Base-by-base conservation (phyloP, 2,888 invertebrate genomes). In the Tiliacea citrago region DNA sequence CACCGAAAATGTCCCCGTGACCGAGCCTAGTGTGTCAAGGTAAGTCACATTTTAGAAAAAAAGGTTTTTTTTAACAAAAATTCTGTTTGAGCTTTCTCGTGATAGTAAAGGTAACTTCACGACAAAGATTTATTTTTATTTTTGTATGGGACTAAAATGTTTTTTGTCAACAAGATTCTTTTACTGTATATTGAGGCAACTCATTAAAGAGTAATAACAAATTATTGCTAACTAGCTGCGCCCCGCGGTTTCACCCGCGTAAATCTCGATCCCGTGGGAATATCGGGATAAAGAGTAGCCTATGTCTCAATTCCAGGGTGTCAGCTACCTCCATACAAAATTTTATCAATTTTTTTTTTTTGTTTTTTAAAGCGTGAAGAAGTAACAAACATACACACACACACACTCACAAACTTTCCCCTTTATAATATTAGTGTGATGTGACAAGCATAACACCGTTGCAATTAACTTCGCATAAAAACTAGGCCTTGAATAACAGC, bases 1-100 rank as follows among this genome's bases (percentile, higher is more conserved):
- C 67, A 77, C 75, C 73, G 77, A 90, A 90, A 90, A 94, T 93
- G 93, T 80, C 68, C 61, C 78, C 83, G 81, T 75, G 91, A 86
- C 86, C 61, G n/a, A 45, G 13, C 63, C 67, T 55, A 68, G 63
- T 47, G 72, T 47, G 45, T 42, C 74, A 6, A 85, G 84, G 86
- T 87, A 81, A 87, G 86, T 73, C 0, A 13, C 0, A 5, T 35
- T 35, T 13, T 16, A 0, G 8, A 68, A 63, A 61, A 62, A 21
- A 6, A 9, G 6, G 7, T 42, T 18, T 7, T 39, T 39, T 39
- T 39, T 39, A 6, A 39, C 35, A 35, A 35, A n/a, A n/a, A 29
- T 62, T 7, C 1, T 62, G 16, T 24, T 45, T 6, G 42, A 6
- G 18, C 24, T 45, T 10, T 24, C 3, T n/a, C 13, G 1, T 45